phyloP scores from a whole-genome alignment of 1,140 invertebrate species.

The Musca vetustissima region DNA sequence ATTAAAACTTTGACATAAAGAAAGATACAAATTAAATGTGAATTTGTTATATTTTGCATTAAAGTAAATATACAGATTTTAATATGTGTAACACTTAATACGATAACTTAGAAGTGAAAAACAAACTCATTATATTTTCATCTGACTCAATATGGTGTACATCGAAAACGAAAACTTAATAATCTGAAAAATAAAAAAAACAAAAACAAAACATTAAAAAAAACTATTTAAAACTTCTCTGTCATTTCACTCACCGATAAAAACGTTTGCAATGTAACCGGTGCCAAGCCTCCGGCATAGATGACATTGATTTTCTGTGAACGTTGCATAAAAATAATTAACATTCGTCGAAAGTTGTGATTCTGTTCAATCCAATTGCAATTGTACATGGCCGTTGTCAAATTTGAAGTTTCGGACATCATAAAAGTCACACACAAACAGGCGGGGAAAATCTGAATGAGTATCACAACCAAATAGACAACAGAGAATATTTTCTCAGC shows the following conservation, averaged over 20 bases:
- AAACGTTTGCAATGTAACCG: conserved; percentile 29
- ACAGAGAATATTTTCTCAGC: conserved; percentile 14
- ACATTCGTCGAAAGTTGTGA: conserved; percentile 25
- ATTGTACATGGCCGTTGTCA: conserved; percentile 26
- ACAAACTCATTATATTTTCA: too few species aligned
- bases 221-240: not conserved
- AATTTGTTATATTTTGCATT: too few species aligned
- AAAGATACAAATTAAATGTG: too few species aligned
- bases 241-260: conserved; percentile 3
- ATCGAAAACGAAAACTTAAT: conserved; percentile 28
- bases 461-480: conserved; percentile 7
- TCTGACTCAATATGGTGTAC: conserved; percentile 18
- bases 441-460: conserved; percentile 23
- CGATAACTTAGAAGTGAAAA: too few species aligned
- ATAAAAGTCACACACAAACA: conserved; percentile 27
- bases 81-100: too few species aligned
- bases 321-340: conserved; percentile 30
- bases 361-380: conserved; percentile 28
- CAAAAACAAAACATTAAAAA: not conserved
- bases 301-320: conserved; percentile 20
- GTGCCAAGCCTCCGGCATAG: conserved; percentile 26
- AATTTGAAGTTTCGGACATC: conserved; percentile 9
- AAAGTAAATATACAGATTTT: too few species aligned
- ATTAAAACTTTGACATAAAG: too few species aligned
- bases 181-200: conserved; percentile 24